Conservation (phyloP, 2,113 vertebrate genomes). For the Typhlomys cinereus region DNA sequence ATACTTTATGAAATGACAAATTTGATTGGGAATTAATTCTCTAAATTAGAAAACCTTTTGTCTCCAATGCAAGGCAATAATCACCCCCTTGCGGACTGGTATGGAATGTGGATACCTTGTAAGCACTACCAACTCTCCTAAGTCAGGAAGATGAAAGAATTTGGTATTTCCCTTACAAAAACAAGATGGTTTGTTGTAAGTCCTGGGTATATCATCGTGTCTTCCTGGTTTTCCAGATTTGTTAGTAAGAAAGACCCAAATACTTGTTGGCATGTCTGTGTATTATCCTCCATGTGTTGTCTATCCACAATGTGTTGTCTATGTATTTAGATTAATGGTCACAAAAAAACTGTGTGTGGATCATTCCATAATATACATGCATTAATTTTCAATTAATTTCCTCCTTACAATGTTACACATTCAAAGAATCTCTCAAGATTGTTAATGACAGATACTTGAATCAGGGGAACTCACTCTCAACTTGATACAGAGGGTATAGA, state of each 20-base stretch:
- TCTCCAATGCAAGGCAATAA: background rate
- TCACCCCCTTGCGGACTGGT: background rate
- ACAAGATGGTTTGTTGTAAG: background rate
- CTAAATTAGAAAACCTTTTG: background rate
- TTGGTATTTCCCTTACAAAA: background rate
- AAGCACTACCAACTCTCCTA: background rate
- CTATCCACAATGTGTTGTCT: background rate
- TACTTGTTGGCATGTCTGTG: background rate
- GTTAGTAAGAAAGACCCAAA: background rate
- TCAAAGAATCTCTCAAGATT: background rate
- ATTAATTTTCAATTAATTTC: background rate
- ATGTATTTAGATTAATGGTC: background rate
- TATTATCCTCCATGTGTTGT: background rate
- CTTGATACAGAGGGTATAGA: background rate
- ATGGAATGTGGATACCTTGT: background rate
- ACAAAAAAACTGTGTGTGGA: background rate
- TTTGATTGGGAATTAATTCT: constrained; percentile 18
- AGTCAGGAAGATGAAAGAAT: background rate
- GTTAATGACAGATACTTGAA: background rate
- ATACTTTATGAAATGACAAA: background rate
- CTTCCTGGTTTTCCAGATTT: background rate
- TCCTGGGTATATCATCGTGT: background rate
- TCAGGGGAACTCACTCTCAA: background rate
- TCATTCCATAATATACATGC: background rate
- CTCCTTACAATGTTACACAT: background rate